Conservation (phyloP, 2,888 invertebrate genomes). For the Galeruca laticollis region DNA sequence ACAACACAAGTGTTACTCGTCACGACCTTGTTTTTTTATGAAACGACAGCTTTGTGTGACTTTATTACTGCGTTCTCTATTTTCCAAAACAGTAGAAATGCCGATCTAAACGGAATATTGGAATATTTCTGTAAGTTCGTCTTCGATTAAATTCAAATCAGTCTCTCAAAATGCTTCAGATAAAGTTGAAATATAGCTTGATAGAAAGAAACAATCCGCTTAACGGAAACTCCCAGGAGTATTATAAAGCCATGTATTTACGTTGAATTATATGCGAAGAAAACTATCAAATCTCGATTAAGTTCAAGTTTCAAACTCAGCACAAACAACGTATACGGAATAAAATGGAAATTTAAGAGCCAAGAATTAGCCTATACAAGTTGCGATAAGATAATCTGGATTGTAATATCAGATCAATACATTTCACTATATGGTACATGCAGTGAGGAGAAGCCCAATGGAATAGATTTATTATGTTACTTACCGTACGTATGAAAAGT, state of each 20-base stretch:
- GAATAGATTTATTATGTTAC: no score
- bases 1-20: no score
- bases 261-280: background rate
- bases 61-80: no score
- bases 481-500: no score
- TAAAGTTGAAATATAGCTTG: background rate
- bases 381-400: no score
- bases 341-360: background rate
- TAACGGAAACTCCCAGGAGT: background rate
- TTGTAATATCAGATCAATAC: background rate
- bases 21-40: no score
- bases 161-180: background rate
- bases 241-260: conserved; percentile 5
- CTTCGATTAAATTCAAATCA: conserved; percentile 1
- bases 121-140: background rate
- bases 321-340: background rate
- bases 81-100: background rate
- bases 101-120: background rate
- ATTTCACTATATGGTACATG: no score
- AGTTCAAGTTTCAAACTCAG: background rate
- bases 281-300: conserved; percentile 3
- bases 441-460: no score
- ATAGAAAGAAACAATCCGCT: background rate
- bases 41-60: background rate
- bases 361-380: background rate